These are phyloP conservation scores for Octodonta nipae DNA, from an alignment of 2,888 invertebrate species.

Conservation along the genomic window DNA sequence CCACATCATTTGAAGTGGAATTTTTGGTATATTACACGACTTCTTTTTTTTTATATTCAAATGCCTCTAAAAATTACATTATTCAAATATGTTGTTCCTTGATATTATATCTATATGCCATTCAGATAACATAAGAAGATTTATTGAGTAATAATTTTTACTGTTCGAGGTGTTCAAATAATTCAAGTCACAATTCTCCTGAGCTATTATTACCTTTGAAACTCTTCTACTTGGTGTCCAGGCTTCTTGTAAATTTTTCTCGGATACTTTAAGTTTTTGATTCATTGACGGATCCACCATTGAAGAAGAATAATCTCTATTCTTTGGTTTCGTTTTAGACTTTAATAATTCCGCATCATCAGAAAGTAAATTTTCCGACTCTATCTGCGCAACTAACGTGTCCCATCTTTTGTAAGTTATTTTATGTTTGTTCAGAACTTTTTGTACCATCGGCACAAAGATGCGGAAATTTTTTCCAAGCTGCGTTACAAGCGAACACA, in stretches of 20 bases:
- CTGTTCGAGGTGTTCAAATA: too few relatives aligned
- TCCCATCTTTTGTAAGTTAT: slow-evolving; percentile 71
- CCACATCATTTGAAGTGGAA: too few relatives aligned
- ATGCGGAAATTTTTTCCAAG: slow-evolving; percentile 82
- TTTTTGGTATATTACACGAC: too few relatives aligned
- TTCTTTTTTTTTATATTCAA: too few relatives aligned
- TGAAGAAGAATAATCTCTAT: slow-evolving; percentile 53
- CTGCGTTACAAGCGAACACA: slow-evolving; percentile 76
- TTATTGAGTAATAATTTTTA: too few relatives aligned
- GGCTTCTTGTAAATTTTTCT: slow-evolving; percentile 71
- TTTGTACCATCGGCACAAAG: slow-evolving; percentile 83
- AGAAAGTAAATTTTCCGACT: slow-evolving; percentile 58
- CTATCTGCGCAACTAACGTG: slow-evolving; percentile 56
- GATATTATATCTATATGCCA: too few relatives aligned
- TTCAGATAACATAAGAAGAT: too few relatives aligned
- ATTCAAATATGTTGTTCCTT: too few relatives aligned
- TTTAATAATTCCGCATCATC: slow-evolving; percentile 55
- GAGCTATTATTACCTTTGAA: slow-evolving; percentile 60
- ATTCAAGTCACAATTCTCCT: too few relatives aligned
- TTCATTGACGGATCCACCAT: slow-evolving; percentile 59
- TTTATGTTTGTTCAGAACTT: slow-evolving; percentile 65
- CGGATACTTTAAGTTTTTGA: slow-evolving; percentile 70
- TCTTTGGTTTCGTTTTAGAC: slow-evolving; percentile 32
- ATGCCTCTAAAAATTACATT: too few relatives aligned
- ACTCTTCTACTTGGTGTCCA: slow-evolving; percentile 88